phyloP scores from a whole-genome alignment of 1,140 invertebrate species.

The Drosophila lacertosa region DNA sequence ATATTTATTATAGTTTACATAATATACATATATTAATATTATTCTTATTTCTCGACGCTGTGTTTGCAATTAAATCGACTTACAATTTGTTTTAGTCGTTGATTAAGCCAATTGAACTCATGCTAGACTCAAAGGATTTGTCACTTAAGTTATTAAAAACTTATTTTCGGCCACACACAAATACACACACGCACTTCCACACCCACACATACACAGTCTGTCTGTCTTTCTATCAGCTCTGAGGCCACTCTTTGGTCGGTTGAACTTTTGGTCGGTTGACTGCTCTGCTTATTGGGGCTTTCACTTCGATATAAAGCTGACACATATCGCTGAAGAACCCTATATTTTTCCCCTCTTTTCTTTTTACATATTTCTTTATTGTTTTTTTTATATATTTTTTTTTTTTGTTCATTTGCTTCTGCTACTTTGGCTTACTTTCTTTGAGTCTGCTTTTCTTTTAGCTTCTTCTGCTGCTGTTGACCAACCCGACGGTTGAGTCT shows the following conservation, averaged over 20 bases:
- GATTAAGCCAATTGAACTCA: slow-evolving; percentile 17
- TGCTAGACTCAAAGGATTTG: slow-evolving; percentile 70
- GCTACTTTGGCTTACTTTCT: slow-evolving; percentile 34
- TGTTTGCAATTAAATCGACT: not conserved
- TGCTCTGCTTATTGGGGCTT: slow-evolving; percentile 56
- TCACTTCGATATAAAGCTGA: slow-evolving; percentile 74
- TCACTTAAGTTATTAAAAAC: slow-evolving; percentile 80
- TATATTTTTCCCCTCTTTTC: slow-evolving; percentile 21
- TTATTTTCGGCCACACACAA: slow-evolving; percentile 49
- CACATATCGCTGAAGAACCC: slow-evolving; percentile 68
- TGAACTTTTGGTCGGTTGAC: slow-evolving; percentile 4
- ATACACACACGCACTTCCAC: slow-evolving; percentile 6
- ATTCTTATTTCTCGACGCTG: too few species aligned
- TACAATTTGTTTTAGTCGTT: slow-evolving; percentile 8
- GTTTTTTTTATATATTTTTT: slow-evolving; percentile 14
- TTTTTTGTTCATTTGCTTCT: slow-evolving; percentile 19
- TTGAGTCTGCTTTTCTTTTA: slow-evolving; percentile 9
- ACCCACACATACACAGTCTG: too few species aligned
- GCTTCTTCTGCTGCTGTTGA: slow-evolving; percentile 47
- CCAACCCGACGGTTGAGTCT: slow-evolving; percentile 42
- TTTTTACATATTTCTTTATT: slow-evolving; percentile 7
- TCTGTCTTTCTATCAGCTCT: not conserved
- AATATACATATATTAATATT: too few species aligned
- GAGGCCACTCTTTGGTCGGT: not conserved
- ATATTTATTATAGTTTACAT: too few species aligned